Percentiles rank a stretch among this genome's conserved stretches.
phyloP scores from a whole-genome alignment of 2,888 invertebrate species.

The Platycnemis pennipes region DNA sequence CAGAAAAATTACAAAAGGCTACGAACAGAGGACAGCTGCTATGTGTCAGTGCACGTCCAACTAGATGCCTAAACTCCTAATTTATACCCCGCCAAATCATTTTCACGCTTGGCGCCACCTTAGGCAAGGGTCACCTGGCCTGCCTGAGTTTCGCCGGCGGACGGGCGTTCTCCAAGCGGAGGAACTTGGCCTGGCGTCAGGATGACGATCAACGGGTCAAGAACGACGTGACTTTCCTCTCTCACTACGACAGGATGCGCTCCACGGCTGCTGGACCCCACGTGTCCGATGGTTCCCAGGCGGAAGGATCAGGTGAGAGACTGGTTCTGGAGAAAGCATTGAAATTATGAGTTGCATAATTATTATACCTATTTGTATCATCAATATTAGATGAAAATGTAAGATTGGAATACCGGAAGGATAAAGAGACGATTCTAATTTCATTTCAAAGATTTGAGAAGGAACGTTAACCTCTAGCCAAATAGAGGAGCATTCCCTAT shows the following conservation, averaged over 20 bases:
- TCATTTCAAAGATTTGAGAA: no score
- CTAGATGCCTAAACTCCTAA: not conserved
- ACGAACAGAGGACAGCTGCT: not conserved
- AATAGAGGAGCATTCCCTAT: no score
- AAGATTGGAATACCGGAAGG: no score
- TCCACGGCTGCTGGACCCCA: constrained; percentile 83
- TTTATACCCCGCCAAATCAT: not conserved
- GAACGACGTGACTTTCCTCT: constrained; percentile 92
- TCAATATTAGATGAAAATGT: no score
- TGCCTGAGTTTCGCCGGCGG: constrained; percentile 92
- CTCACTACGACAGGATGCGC: constrained; percentile 92
- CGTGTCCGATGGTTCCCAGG: constrained; percentile 77
- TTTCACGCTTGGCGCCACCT: constrained; percentile 33
- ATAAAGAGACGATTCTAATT: no score
- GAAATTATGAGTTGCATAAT: no score
- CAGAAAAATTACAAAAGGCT: not conserved
- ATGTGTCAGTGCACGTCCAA: not conserved
- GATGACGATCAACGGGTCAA: constrained; percentile 84
- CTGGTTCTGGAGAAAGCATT: constrained; percentile 76
- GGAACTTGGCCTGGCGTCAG: constrained; percentile 83
- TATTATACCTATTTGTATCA: no score
- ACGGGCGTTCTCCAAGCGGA: constrained; percentile 88
- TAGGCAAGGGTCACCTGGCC: constrained; percentile 91
- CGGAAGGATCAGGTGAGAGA: constrained; percentile 75
- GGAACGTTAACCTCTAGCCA: no score